Evolutionary conservation across 2,797 vertebrate species (phyloP).

Genomic region (Leptatherina wallacei): DNA sequence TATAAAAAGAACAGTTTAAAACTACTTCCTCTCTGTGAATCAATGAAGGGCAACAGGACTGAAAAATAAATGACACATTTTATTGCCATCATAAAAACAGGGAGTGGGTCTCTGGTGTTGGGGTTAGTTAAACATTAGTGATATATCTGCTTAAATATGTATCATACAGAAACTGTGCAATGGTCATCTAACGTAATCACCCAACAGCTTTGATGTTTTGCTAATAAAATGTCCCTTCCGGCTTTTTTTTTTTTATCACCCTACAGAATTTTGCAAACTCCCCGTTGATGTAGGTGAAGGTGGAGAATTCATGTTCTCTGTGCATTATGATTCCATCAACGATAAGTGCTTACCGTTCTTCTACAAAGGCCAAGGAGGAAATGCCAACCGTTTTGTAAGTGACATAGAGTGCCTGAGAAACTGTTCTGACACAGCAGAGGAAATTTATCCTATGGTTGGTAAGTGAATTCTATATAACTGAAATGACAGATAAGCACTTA

Average conservation of each 20-base stretch:
- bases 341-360: conserved; percentile 73
- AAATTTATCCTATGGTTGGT: conserved; percentile 70
- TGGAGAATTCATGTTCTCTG: fast-evolving
- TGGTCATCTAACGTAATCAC: not conserved
- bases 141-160: conserved; percentile 20
- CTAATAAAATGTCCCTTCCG: not conserved
- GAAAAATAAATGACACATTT: conserved; percentile 61
- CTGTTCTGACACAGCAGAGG: conserved; percentile 60
- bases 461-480: conserved; percentile 38
- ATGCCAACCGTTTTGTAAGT: conserved; percentile 72
- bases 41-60: conserved; percentile 34
- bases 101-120: conserved; percentile 68
- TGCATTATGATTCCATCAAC: conserved; percentile 44
- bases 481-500: not conserved
- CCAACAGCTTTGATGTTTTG: not conserved
- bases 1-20: conserved; percentile 23
- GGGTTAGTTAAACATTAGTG: conserved; percentile 78
- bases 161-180: conserved; percentile 2
- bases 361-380: conserved; percentile 74
- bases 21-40: conserved; percentile 24
- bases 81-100: conserved; percentile 79
- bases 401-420: conserved; percentile 74
- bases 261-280: conserved; percentile 64
- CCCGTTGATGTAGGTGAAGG: conserved; percentile 55
- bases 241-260: conserved; percentile 25